phyloP scores from a whole-genome alignment of 2,888 invertebrate species.

The Chesias legatella region DNA sequence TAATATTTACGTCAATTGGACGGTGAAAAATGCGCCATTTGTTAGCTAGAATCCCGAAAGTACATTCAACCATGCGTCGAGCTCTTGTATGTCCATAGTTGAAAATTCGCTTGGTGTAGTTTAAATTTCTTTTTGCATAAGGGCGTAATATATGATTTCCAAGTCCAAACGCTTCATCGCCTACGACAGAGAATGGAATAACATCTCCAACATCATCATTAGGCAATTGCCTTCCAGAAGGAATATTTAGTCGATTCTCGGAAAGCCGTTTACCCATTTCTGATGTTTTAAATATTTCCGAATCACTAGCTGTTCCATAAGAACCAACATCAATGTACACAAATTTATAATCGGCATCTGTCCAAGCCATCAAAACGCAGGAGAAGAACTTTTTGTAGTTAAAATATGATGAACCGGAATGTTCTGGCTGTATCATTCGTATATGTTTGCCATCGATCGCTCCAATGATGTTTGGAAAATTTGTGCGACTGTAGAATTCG shows the following conservation, averaged over 20 bases:
- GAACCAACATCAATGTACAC: conserved; percentile 22
- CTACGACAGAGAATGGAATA: conserved; percentile 19
- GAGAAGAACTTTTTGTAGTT: conserved; percentile 27
- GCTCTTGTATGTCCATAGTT: conserved; percentile 21
- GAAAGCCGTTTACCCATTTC: conserved; percentile 14
- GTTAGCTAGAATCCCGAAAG: conserved; percentile 24
- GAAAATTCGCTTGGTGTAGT: conserved; percentile 23
- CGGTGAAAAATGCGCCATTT: conserved; percentile 27
- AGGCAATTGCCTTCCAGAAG: conserved; percentile 15
- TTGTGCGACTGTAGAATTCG: conserved; percentile 15
- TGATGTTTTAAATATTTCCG: conserved; percentile 10
- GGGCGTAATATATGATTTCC: conserved; percentile 19
- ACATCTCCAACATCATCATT: conserved; percentile 19
- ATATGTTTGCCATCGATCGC: conserved; percentile 17
- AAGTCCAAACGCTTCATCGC: conserved; percentile 19
- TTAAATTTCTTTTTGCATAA: conserved; percentile 13
- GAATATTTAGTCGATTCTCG: conserved; percentile 16
- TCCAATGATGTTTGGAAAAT: conserved; percentile 17
- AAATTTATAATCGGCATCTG: conserved; percentile 27
- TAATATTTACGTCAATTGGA: conserved; percentile 16
- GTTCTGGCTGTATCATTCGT: conserved; percentile 11
- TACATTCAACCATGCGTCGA: conserved; percentile 25
- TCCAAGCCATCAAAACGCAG: conserved; percentile 27
- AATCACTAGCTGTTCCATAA: conserved; percentile 15
- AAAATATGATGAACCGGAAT: conserved; percentile 17